Percentiles rank a stretch among this genome's conserved stretches.
These are phyloP conservation scores for Heterotis niloticus DNA, from an alignment of 2,113 vertebrate genomes.

Conservation along the genomic window DNA sequence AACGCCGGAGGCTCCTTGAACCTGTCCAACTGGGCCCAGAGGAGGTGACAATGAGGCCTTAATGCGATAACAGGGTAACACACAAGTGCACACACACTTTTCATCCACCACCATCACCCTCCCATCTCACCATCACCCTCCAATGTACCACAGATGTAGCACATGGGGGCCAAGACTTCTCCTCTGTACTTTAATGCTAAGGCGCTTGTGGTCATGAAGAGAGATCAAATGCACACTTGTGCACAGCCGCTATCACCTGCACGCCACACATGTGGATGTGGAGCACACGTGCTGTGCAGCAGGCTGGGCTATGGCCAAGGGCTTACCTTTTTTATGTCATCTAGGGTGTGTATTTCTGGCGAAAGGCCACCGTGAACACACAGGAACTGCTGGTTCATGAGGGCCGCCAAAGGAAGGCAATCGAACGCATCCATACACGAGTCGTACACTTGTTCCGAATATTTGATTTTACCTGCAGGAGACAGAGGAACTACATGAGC, in stretches of 20 bases:
- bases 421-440: constrained; percentile 76
- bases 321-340: constrained; percentile 74
- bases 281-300: too few species aligned
- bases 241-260: too few species aligned
- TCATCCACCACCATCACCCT: too few species aligned
- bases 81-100: not conserved
- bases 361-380: constrained; percentile 75
- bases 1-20: constrained; percentile 77
- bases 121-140: too few species aligned
- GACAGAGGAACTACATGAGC: not conserved
- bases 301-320: not conserved
- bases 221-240: too few species aligned
- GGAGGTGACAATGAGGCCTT: not conserved
- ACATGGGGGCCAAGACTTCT: too few species aligned
- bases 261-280: not conserved
- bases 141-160: too few species aligned
- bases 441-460: constrained; percentile 77
- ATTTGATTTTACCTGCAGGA: constrained; percentile 75
- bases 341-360: constrained; percentile 75
- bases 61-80: not conserved
- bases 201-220: too few species aligned
- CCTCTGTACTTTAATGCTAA: too few species aligned
- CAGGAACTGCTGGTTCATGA: constrained; percentile 77
- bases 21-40: constrained; percentile 62
- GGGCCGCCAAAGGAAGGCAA: constrained; percentile 72